A percentile compares a stretch with the other conserved stretches of the same genome.
Conservation (phyloP, 2,113 vertebrate genomes). For the Aegypius monachus region DNA sequence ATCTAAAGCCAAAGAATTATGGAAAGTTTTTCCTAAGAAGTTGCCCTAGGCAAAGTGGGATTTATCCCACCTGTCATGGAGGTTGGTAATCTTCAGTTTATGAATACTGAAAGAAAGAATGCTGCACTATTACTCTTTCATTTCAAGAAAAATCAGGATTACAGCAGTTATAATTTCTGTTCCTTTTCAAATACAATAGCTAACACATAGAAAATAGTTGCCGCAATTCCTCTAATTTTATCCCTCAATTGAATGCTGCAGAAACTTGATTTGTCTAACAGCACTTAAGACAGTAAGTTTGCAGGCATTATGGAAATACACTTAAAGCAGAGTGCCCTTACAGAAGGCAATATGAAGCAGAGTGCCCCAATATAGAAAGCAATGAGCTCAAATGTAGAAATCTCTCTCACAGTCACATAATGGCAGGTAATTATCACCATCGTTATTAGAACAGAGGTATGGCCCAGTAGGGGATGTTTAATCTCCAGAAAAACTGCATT, state of each 20-base stretch:
- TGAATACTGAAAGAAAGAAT: background rate
- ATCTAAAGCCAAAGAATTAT: background rate
- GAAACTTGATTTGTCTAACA: background rate
- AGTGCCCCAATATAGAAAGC: background rate
- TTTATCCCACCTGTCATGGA: background rate
- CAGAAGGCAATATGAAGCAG: background rate
- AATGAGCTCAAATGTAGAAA: background rate
- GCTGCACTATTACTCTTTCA: background rate
- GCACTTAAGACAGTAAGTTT: constrained; percentile 1
- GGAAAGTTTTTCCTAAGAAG: background rate
- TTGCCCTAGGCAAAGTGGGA: background rate
- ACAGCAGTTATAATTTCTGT: background rate
- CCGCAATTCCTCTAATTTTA: background rate
- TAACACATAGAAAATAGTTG: background rate
- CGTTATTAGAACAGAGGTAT: background rate
- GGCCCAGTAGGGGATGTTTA: background rate
- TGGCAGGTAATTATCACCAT: constrained; percentile 13
- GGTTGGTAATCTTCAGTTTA: background rate
- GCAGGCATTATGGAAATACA: background rate
- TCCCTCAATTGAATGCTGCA: background rate
- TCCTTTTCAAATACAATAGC: background rate
- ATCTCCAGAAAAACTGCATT: background rate
- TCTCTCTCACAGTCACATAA: background rate
- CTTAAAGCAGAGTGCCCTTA: background rate
- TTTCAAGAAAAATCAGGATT: background rate